Base-by-base conservation (phyloP, 92 coral and sea anemone species). In the Palythoa heliodiscus region DNA sequence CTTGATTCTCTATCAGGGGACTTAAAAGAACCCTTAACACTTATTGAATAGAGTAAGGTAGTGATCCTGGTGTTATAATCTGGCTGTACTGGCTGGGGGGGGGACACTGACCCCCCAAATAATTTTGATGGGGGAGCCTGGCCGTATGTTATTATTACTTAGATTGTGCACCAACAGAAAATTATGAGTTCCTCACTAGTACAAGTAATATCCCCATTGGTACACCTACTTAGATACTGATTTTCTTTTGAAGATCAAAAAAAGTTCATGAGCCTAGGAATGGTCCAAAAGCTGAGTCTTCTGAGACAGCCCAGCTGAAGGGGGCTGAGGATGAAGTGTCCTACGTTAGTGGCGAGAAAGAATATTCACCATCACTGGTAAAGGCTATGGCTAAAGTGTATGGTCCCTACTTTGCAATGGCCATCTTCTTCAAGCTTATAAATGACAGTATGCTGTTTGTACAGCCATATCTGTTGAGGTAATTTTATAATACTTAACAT, bases 391-490 rank as follows among this genome's bases (percentile, higher is more conserved):
- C 72, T 11, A 88, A 89, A 72, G 94, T 93, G 14, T 93, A 88
- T 89, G 89, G 88, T 66, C 94, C 95, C 6, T 90, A 88, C 83
- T 90, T 95, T 89, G 71, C 90, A 1, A 57, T 89, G 17, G 93
- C 92, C 13, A 52, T 89, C 16, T 20, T 95, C 67, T 85, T 89
- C 84, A 93, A 93, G 82, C 89, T 95, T 38, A 35, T 88, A 47
- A 73, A 90, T 61, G 93, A 86, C 77, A 76, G 78, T 15, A 61
- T 95, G 83, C 50, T 95, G 80, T 93, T 95, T 86, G 88, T 92
- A 63, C 98, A 95, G 68, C 98, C 98, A 0, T 92, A 95, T 54
- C 92, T 95, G 7, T 73, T 95, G 38, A 90, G 97, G 98, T 95
- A 88, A 43, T 43, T 43, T 29, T 29, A 1, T n/a, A n/a, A n/a